Conservation (phyloP, 2,113 vertebrate genomes). For the Oryctolagus cuniculus region DNA sequence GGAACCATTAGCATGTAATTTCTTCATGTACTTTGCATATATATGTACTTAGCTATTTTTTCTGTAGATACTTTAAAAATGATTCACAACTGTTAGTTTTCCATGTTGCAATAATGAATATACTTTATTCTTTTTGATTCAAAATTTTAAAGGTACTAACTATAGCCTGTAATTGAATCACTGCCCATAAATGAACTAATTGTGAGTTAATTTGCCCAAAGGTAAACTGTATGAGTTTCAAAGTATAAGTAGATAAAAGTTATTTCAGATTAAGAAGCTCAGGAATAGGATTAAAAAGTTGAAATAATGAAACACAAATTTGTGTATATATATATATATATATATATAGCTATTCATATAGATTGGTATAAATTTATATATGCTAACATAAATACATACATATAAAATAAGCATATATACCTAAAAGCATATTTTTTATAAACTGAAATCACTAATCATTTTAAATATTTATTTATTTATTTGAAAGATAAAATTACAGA, state of each 20-base stretch:
- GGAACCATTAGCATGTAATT: neutral
- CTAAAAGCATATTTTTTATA: neutral
- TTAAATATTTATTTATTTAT: too few relatives aligned
- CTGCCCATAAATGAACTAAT: neutral
- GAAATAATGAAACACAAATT: neutral
- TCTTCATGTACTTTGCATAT: neutral
- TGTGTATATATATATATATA: neutral
- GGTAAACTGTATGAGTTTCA: neutral
- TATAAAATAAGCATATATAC: too few relatives aligned
- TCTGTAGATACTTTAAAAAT: neutral
- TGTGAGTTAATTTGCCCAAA: neutral
- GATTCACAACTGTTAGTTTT: constrained; percentile 28
- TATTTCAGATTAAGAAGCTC: neutral
- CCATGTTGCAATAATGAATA: neutral
- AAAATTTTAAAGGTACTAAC: neutral
- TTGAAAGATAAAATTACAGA: too few relatives aligned
- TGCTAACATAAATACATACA: too few relatives aligned
- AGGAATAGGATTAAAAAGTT: neutral
- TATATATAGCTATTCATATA: neutral
- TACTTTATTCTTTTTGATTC: neutral
- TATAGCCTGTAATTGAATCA: neutral
- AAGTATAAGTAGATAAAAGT: neutral
- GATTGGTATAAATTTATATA: too few relatives aligned
- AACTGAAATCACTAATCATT: too few relatives aligned
- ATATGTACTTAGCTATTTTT: neutral